Conservation (phyloP, 2,797 vertebrate genomes). For the Thamnophis elegans region DNA sequence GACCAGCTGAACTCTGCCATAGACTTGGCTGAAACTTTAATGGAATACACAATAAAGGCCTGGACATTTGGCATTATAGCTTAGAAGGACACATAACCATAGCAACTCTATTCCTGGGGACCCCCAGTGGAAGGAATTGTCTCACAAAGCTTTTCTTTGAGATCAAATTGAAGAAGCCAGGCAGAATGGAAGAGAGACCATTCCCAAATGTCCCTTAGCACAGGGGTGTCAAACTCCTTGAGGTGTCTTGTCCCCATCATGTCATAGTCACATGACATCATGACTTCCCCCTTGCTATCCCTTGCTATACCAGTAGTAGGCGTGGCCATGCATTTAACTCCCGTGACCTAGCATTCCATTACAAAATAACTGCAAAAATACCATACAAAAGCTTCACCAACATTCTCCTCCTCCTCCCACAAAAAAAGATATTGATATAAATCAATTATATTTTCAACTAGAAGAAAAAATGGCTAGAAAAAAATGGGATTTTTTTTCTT, state of each 20-base stretch:
- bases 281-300: accelerated
- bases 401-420: background rate
- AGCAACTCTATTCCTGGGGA: background rate
- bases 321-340: no score
- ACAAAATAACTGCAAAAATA: background rate
- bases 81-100: background rate
- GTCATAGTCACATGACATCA: no score
- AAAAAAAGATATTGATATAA: background rate
- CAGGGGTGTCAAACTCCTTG: no score
- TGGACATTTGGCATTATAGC: background rate
- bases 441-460: background rate
- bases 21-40: constrained; percentile 3
- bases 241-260: no score
- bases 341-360: background rate
- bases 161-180: background rate
- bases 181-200: background rate
- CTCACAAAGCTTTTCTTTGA: background rate
- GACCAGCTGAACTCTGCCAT: background rate
- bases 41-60: background rate
- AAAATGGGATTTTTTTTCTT: background rate
- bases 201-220: background rate
- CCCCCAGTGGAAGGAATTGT: background rate
- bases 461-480: background rate
- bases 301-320: no score
- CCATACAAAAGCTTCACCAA: background rate